Percentiles rank a stretch among this genome's conserved stretches.
These are phyloP conservation scores for Zenarchopterus dispar DNA, from an alignment of 2,797 vertebrate genomes.

Conservation along the genomic window DNA sequence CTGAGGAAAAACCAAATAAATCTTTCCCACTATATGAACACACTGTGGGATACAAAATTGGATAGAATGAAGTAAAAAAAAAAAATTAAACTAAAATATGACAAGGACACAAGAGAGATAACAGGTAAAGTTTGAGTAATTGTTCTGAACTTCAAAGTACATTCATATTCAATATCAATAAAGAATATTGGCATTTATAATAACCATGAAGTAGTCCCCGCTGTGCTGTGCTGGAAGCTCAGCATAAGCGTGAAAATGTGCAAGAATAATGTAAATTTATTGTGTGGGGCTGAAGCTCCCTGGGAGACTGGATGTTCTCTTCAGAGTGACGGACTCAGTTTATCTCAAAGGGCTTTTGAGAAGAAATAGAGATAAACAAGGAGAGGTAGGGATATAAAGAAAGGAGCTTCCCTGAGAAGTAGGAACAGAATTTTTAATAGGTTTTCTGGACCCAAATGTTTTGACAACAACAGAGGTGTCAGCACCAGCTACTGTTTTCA, in stretches of 20 bases:
- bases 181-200: conserved; percentile 1
- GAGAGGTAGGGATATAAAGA: conserved; percentile 31
- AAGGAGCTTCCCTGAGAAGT: conserved; percentile 29
- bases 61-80: conserved; percentile 24
- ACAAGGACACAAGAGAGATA: conserved; percentile 17
- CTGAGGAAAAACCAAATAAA: conserved; percentile 63
- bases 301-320: conserved; percentile 61
- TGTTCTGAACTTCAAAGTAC: too few relatives aligned
- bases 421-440: conserved; percentile 33
- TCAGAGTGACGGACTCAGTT: conserved; percentile 44
- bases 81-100: too few relatives aligned
- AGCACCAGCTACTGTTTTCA: conserved; percentile 35
- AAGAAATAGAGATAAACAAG: conserved; percentile 53
- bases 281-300: conserved; percentile 63
- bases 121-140: conserved; percentile 28
- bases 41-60: conserved; percentile 37
- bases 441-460: conserved; percentile 29
- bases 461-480: conserved; percentile 48
- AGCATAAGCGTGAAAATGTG: conserved; percentile 45
- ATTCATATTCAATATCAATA: too few relatives aligned
- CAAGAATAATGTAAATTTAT: conserved; percentile 69
- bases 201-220: conserved; percentile 48
- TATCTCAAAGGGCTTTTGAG: conserved; percentile 61
- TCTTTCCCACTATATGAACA: conserved; percentile 36
- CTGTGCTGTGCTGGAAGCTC: conserved; percentile 10